Conservation (phyloP, 2,888 invertebrate species). For the Sarcophaga variegata region DNA sequence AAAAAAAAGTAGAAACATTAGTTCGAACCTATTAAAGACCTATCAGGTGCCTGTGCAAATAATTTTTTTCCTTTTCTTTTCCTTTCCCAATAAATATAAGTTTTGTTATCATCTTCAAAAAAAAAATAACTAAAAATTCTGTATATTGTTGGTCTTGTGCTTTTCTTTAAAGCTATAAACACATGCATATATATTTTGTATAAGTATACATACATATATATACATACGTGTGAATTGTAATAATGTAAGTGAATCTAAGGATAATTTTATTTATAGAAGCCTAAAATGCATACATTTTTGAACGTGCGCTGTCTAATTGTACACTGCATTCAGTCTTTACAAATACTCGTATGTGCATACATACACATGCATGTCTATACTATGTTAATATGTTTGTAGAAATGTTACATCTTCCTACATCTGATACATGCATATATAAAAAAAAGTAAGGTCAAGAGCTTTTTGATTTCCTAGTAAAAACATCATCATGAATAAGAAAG, state of each 20-base stretch:
- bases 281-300: slow-evolving; percentile 18
- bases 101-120: no score
- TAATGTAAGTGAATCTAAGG: not conserved
- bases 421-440: slow-evolving; percentile 1
- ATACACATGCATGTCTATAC: not conserved
- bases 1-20: no score
- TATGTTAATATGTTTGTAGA: not conserved
- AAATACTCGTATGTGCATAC: not conserved
- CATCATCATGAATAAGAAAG: slow-evolving; percentile 39
- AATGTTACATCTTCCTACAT: no score
- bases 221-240: slow-evolving; percentile 7
- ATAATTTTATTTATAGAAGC: slow-evolving; percentile 24
- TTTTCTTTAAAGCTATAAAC: no score
- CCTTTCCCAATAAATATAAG: no score
- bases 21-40: no score
- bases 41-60: no score
- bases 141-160: no score
- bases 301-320: slow-evolving; percentile 29
- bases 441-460: slow-evolving; percentile 64
- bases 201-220: not conserved
- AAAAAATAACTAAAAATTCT: no score
- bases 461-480: slow-evolving; percentile 64
- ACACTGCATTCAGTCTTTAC: not conserved
- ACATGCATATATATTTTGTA: not conserved
- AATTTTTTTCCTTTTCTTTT: no score